Evolutionary conservation across 2,888 invertebrate species (phyloP), one percentile per base, ranked within the genome.

Genomic region (Heliconius hortense): DNA sequence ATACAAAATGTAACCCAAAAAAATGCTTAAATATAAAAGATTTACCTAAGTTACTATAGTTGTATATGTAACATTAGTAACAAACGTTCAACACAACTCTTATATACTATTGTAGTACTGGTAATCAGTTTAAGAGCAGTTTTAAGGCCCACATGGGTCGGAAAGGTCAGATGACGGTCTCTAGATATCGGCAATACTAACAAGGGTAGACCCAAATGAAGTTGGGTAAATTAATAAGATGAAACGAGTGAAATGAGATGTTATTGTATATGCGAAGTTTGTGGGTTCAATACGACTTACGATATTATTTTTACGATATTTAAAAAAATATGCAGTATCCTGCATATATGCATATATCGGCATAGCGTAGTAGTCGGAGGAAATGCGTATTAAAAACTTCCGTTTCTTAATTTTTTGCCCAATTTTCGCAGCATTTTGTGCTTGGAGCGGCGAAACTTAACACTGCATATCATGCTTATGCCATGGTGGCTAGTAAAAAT

Each of bases 131-230:
- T 24, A 39, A 39, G 24, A 7, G 13, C 66, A 18, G 39, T 43
- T 24, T 15, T 24, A 66, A 64, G n/a, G 24, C 39, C 66, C 39
- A 18, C 66, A n/a, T 24, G 39, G 66, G 66, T 24, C 66, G 24
- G 24, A 15, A 15, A 43, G 66, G 66, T 43, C 15, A 66, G 66
- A 64, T 39, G 39, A 43, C 66, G 66, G 66, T 66, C 39, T 15
- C 35, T n/a, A 64, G 39, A 66, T 66, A 66, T 66, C 66, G 66
- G 39, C 24, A 66, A 43, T 66, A 66, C 66, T 66, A 24, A 66
- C 39, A 66, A 66, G 66, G 39, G 66, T 66, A 43, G 43, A 64
- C 66, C 24, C 66, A 43, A 43, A 66, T 43, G 39, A 66, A 66
- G 26, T 66, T 66, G 66, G 15, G 0, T 43, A 66, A 66, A 66